These are phyloP conservation scores for Dicaeum eximium DNA, from an alignment of 2,113 vertebrate genomes.

Conservation along the genomic window DNA sequence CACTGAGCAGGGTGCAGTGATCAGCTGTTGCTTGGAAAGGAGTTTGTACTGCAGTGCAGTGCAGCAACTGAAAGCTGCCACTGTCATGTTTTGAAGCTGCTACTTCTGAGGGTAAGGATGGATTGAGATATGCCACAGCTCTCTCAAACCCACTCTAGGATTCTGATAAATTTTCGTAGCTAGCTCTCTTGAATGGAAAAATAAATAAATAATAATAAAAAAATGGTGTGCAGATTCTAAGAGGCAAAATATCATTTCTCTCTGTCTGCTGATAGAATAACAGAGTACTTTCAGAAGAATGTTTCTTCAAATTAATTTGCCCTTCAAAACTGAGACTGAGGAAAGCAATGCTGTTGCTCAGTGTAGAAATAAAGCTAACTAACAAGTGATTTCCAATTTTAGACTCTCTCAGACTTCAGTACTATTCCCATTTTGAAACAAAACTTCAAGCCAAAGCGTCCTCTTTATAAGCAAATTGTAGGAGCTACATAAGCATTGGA, in stretches of 20 bases:
- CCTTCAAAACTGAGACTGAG: neutral
- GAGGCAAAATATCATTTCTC: neutral
- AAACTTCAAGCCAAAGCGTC: neutral
- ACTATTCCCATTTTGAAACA: neutral
- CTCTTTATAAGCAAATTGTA: neutral
- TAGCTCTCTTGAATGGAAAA: neutral
- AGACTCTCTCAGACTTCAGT: neutral
- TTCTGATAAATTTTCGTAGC: neutral
- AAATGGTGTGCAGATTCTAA: neutral
- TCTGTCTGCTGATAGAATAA: neutral
- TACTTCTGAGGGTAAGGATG: neutral
- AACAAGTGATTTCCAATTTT: neutral
- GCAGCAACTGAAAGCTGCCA: neutral
- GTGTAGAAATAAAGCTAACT: neutral
- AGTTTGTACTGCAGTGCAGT: neutral
- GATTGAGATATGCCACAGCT: neutral
- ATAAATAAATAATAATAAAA: neutral
- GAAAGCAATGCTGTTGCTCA: neutral
- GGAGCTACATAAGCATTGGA: neutral
- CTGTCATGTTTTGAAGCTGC: neutral
- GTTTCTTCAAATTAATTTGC: neutral
- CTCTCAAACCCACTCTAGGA: neutral
- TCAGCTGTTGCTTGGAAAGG: neutral
- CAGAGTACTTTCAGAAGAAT: neutral
- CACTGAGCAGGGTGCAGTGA: neutral